Conservation (phyloP, 2,113 vertebrate genomes). For the Sinocyclocheilus grahami region DNA sequence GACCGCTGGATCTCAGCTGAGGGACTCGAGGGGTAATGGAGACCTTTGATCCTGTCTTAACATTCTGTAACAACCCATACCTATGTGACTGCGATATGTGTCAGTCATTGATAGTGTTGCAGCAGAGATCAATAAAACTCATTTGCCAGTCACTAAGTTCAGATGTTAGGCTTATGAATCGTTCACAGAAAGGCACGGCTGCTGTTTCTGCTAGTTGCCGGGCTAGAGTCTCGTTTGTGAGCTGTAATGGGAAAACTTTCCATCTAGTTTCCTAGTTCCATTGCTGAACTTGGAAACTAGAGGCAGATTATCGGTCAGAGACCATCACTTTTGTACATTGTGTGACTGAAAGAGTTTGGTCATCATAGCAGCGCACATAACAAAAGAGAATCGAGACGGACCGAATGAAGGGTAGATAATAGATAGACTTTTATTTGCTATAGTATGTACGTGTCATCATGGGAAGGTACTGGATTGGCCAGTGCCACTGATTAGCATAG, state of each 20-base stretch:
- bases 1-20: not conserved
- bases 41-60: constrained; percentile 31
- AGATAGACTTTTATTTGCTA: constrained; percentile 12
- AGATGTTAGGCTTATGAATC: constrained; percentile 18
- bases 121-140: constrained; percentile 35
- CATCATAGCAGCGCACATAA: not conserved
- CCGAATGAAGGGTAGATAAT: not conserved
- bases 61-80: not conserved
- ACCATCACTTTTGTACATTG: constrained; percentile 33
- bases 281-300: constrained; percentile 5
- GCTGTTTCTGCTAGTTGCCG: constrained; percentile 1
- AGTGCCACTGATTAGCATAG: constrained; percentile 69
- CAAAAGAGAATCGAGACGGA: not conserved
- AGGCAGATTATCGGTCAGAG: not conserved
- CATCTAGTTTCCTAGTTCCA: not conserved
- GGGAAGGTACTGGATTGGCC: constrained; percentile 64
- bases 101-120: not conserved
- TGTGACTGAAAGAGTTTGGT: not conserved
- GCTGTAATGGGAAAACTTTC: constrained; percentile 1
- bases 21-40: not conserved
- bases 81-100: constrained; percentile 2
- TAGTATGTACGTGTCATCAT: constrained; percentile 57
- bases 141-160: constrained; percentile 21
- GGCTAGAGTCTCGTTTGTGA: not conserved
- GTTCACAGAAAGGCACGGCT: not conserved